phyloP scores from a whole-genome alignment of 2,888 invertebrate species.

The Panzeria rudis region DNA sequence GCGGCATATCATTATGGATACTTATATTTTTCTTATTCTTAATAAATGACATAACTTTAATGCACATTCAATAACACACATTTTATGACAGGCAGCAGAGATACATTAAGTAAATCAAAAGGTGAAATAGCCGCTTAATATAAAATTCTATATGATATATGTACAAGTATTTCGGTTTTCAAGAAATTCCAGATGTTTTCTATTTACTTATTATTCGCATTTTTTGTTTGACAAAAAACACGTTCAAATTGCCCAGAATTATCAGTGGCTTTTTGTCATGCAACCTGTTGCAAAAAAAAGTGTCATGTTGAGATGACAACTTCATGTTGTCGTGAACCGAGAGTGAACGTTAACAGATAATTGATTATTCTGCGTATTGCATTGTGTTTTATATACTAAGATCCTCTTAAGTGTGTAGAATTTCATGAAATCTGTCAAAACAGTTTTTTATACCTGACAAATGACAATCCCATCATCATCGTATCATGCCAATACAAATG shows the following conservation, averaged over 20 bases:
- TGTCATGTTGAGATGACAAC: conserved; percentile 24
- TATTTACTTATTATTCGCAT: not conserved
- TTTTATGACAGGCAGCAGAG: not conserved
- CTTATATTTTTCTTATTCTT: not conserved
- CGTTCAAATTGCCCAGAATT: not conserved
- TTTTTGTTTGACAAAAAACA: not conserved
- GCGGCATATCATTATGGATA: not conserved
- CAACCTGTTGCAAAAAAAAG: conserved; percentile 1
- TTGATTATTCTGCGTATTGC: conserved; percentile 41
- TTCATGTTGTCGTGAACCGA: conserved; percentile 12
- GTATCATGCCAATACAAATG: not conserved
- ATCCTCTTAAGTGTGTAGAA: conserved; percentile 20
- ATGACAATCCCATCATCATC: conserved; percentile 8
- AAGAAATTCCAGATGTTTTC: not conserved
- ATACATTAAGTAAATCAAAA: not conserved
- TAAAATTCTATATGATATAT: not conserved
- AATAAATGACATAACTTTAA: conserved; percentile 10
- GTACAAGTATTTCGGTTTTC: not conserved
- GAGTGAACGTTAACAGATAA: conserved; percentile 21
- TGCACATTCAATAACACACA: not conserved
- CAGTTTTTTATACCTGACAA: conserved; percentile 5
- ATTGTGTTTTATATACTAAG: conserved; percentile 18
- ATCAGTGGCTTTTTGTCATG: not conserved
- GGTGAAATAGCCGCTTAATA: not conserved
- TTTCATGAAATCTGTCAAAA: conserved; percentile 20